These are phyloP conservation scores for Pomatorhinus ruficollis DNA, from an alignment of 2,113 vertebrate genomes.

Conservation along the genomic window DNA sequence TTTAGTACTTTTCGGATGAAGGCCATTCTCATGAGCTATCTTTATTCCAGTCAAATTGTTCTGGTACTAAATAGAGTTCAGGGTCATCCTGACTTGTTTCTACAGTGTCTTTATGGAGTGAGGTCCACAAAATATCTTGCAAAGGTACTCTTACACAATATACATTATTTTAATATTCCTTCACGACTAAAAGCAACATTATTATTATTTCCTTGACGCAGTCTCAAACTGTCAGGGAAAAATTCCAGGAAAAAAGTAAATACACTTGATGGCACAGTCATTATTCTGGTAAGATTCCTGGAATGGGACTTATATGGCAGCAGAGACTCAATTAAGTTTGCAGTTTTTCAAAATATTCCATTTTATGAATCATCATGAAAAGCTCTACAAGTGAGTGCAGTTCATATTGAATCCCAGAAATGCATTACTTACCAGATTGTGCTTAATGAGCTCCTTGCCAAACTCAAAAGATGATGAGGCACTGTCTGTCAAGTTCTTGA, in stretches of 20 bases:
- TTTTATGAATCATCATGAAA: neutral
- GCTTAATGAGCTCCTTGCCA: conserved; percentile 95
- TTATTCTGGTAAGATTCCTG: neutral
- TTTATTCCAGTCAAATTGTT: neutral
- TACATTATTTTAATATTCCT: neutral
- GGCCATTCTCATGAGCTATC: neutral
- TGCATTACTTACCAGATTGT: conserved; percentile 88
- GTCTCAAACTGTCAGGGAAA: neutral
- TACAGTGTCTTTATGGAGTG: neutral
- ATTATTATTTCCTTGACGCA: neutral
- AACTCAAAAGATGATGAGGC: conserved; percentile 94
- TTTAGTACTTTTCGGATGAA: neutral
- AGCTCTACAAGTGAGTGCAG: neutral
- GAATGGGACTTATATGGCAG: neutral
- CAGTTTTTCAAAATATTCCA: neutral
- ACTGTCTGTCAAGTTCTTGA: conserved; percentile 92
- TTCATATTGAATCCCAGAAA: neutral
- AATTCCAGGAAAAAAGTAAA: neutral
- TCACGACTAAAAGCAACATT: neutral
- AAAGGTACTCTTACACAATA: neutral
- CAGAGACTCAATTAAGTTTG: neutral
- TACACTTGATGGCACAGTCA: neutral
- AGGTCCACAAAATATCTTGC: neutral
- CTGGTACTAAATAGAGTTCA: neutral
- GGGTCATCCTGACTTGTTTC: neutral